Evolutionary conservation across 2,888 invertebrate genomes (phyloP).

Genomic region (Cyclophora albipunctata): DNA sequence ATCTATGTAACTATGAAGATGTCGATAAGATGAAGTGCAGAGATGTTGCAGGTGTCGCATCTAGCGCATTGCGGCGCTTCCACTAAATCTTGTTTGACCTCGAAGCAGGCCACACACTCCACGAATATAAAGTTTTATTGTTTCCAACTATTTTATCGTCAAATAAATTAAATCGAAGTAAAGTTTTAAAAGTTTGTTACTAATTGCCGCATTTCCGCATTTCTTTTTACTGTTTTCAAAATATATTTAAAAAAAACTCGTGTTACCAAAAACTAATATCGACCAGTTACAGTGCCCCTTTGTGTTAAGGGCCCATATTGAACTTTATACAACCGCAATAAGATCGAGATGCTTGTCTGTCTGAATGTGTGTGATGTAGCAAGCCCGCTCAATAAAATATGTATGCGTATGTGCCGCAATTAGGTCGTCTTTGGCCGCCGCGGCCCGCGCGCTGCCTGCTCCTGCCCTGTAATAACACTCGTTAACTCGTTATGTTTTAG

Average conservation of each 20-base stretch:
- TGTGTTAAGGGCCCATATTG: too few relatives aligned
- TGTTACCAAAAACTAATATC: constrained; percentile 36
- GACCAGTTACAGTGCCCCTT: constrained; percentile 24
- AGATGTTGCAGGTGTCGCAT: constrained; percentile 57
- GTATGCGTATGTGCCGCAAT: constrained; percentile 35
- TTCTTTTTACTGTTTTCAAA: too few relatives aligned
- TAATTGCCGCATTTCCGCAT: too few relatives aligned
- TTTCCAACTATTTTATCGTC: too few relatives aligned
- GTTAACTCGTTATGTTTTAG: neutral
- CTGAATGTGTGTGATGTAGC: constrained; percentile 14
- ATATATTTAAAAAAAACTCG: neutral
- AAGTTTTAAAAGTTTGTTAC: too few relatives aligned
- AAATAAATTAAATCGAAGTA: too few relatives aligned
- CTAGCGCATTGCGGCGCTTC: constrained; percentile 63
- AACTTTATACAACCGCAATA: too few relatives aligned
- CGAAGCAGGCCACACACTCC: constrained; percentile 40
- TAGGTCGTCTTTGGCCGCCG: constrained; percentile 38
- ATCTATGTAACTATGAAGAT: too few relatives aligned
- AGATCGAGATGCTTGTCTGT: neutral
- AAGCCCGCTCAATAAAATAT: constrained; percentile 38
- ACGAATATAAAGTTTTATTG: constrained; percentile 7
- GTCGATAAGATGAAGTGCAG: constrained; percentile 30
- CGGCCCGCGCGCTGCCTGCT: constrained; percentile 13
- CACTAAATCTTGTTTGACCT: constrained; percentile 53
- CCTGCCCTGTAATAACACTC: constrained; percentile 9